These are phyloP conservation scores for Drosophila sordidapex DNA, from an alignment of 2,888 invertebrate genomes.

Conservation along the genomic window DNA sequence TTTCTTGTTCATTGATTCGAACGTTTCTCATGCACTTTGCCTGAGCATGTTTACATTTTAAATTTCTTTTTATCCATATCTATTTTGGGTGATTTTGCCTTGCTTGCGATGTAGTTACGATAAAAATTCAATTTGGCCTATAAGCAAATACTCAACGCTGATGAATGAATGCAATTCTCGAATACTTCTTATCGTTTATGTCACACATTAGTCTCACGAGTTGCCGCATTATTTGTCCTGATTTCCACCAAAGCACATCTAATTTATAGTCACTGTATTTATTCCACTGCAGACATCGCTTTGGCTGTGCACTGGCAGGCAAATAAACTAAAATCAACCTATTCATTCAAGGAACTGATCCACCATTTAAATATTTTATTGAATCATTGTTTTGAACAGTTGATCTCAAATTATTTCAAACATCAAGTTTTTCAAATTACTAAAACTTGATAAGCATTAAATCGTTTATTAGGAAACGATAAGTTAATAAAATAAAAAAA, in stretches of 20 bases:
- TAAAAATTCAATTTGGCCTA: constrained; percentile 76
- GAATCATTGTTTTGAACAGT: neutral
- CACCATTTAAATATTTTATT: neutral
- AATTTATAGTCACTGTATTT: constrained; percentile 29
- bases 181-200: constrained; percentile 42
- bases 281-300: neutral
- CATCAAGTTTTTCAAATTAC: neutral
- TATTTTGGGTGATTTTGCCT: neutral
- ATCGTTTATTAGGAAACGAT: neutral
- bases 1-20: constrained; percentile 77
- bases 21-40: constrained; percentile 51
- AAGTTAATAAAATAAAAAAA: neutral
- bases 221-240: constrained; percentile 30
- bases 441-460: neutral
- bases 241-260: constrained; percentile 1
- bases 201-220: constrained; percentile 49
- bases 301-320: neutral
- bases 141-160: constrained; percentile 49
- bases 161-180: constrained; percentile 19
- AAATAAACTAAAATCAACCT: neutral
- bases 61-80: constrained; percentile 24
- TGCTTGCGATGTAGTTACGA: constrained; percentile 54
- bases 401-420: neutral
- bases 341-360: too few relatives aligned
- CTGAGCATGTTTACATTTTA: constrained; percentile 40